Conservation (phyloP, 1,140 invertebrate genomes). For the Bombus affinis region DNA sequence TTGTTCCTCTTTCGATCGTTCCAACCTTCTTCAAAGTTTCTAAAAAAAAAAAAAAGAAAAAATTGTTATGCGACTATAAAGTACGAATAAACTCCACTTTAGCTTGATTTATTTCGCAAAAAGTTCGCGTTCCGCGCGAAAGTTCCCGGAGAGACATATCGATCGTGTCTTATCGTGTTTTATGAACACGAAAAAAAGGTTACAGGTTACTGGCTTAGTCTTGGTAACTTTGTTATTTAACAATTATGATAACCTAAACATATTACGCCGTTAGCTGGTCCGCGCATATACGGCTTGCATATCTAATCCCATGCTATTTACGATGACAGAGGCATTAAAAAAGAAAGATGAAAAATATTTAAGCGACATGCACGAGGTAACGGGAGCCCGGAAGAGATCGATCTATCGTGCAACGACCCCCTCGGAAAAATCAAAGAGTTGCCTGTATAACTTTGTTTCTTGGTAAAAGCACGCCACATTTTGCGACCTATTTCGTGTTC, state of each 20-base stretch:
- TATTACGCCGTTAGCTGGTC: background rate
- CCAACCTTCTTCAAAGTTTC: background rate
- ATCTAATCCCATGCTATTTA: constrained; percentile 16
- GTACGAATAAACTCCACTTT: background rate
- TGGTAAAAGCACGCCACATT: constrained; percentile 6
- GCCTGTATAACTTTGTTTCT: background rate
- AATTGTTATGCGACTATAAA: background rate
- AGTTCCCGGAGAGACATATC: background rate
- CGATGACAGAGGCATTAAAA: background rate
- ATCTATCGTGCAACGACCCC: constrained; percentile 75
- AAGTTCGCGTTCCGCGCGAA: background rate
- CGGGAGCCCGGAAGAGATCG: constrained; percentile 69
- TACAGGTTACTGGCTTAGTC: background rate
- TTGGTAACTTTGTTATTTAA: background rate
- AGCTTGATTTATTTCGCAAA: background rate
- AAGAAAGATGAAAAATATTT: background rate
- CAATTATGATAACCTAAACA: constrained; percentile 4
- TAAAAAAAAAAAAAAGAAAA: background rate
- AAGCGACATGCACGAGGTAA: background rate
- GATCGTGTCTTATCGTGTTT: background rate
- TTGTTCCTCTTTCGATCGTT: background rate
- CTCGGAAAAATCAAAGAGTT: constrained; percentile 42
- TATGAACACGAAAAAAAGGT: background rate
- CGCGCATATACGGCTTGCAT: background rate
- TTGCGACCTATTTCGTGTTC: constrained; percentile 25